These are phyloP conservation scores for Stenodema calcarata DNA, from an alignment of 2,888 invertebrate species.

Conservation along the genomic window DNA sequence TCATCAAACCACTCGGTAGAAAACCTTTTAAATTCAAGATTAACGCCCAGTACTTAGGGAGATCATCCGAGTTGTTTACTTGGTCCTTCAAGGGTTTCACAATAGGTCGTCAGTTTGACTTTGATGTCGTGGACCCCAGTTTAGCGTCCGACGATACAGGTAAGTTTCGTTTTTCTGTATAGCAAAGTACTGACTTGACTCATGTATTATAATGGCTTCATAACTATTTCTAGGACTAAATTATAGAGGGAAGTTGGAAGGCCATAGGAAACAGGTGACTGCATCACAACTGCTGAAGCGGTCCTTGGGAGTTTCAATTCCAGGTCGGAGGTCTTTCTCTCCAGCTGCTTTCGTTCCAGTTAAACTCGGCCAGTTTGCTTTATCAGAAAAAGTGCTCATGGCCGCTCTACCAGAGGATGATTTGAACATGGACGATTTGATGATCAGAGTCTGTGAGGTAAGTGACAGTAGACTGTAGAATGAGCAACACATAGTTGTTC, in stretches of 20 bases:
- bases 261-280: slow-evolving; percentile 36
- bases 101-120: slow-evolving; percentile 67
- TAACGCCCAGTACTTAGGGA: slow-evolving; percentile 63
- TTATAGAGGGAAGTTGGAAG: background rate
- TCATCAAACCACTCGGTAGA: background rate
- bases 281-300: slow-evolving; percentile 53
- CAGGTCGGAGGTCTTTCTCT: slow-evolving; percentile 66
- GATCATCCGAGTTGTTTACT: slow-evolving; percentile 68
- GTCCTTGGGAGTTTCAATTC: slow-evolving; percentile 59
- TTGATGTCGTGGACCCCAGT: slow-evolving; percentile 63
- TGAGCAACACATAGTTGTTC: no score
- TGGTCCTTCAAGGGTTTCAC: slow-evolving; percentile 70
- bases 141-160: background rate
- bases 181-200: no score
- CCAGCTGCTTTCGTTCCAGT: slow-evolving; percentile 70
- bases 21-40: background rate
- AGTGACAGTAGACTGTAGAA: background rate
- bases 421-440: slow-evolving; percentile 42
- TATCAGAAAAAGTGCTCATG: slow-evolving; percentile 65
- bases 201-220: no score
- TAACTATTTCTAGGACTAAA: background rate
- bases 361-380: slow-evolving; percentile 62
- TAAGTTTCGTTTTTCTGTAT: background rate
- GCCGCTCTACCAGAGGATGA: slow-evolving; percentile 52
- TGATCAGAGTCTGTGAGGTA: slow-evolving; percentile 39